These are phyloP conservation scores for Apostichopus parvimensis DNA, from an alignment of 35 echinoderm and acorn worm genomes.

Conservation along the genomic window DNA sequence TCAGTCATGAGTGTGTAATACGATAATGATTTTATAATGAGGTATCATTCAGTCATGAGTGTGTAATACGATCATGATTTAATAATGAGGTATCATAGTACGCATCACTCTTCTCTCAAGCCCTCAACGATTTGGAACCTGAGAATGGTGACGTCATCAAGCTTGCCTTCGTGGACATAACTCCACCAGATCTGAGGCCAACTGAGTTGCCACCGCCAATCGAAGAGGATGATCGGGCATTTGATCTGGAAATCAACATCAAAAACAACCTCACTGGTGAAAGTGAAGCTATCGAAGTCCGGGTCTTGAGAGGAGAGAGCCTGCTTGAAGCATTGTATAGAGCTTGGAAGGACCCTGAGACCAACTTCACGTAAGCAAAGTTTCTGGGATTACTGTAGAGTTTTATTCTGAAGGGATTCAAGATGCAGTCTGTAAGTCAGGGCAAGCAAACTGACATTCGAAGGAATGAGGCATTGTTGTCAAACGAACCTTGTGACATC, in stretches of 20 bases:
- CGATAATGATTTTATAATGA: no score
- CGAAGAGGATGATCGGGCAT: background rate
- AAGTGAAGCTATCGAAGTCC: background rate
- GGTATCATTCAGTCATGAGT: no score
- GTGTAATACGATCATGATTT: no score
- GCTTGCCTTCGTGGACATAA: background rate
- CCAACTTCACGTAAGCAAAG: background rate
- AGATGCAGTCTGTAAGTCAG: no score
- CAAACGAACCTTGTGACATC: no score
- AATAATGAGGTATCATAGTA: no score
- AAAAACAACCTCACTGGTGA: background rate
- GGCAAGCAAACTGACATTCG: no score
- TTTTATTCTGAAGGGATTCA: no score
- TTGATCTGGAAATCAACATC: slow-evolving; percentile 7
- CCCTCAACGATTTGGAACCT: background rate
- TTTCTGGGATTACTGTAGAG: background rate
- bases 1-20: no score
- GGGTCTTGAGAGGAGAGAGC: background rate
- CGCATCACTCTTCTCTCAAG: background rate
- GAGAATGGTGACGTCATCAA: background rate
- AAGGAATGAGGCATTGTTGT: no score
- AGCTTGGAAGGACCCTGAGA: background rate
- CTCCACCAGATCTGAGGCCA: background rate
- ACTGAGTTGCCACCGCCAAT: background rate
- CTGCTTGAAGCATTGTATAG: background rate